A percentile compares a stretch with the other conserved stretches of the same genome.
These are phyloP conservation scores for Knipowitschia caucasica DNA, from an alignment of 2,797 vertebrate genomes.

Conservation along the genomic window DNA sequence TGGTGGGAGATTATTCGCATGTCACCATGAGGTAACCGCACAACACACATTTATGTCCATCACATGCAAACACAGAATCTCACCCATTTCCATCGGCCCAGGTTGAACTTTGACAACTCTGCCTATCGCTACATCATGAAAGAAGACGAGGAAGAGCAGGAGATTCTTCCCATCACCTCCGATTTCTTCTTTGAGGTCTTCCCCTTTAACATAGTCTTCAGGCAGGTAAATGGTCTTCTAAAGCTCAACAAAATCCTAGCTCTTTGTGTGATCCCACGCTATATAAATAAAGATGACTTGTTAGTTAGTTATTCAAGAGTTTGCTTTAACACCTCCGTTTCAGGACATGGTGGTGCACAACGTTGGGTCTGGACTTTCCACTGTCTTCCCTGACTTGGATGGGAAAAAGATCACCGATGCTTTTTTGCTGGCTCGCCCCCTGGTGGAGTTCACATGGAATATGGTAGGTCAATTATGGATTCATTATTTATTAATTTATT, in stretches of 20 bases:
- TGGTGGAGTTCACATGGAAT: constrained; percentile 81
- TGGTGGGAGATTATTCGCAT: constrained; percentile 77
- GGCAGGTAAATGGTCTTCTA: constrained; percentile 68
- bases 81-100: constrained; percentile 26
- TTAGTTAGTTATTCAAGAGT: no score
- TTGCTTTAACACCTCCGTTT: no score
- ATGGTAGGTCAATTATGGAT: constrained; percentile 57
- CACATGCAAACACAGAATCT: no score
- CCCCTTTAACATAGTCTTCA: constrained; percentile 79
- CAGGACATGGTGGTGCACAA: constrained; percentile 81
- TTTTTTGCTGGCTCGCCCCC: constrained; percentile 73
- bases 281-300: no score
- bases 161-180: constrained; percentile 78
- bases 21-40: constrained; percentile 75
- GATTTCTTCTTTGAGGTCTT: constrained; percentile 82
- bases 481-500: neutral
- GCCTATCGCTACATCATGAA: constrained; percentile 80
- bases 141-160: constrained; percentile 76
- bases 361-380: constrained; percentile 73
- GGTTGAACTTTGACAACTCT: constrained; percentile 80
- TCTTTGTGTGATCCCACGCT: no score
- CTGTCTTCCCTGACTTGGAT: constrained; percentile 78
- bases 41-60: constrained; percentile 14
- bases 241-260: neutral
- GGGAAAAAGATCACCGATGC: constrained; percentile 78